phyloP scores from a whole-genome alignment of 2,113 vertebrate genomes.

The Orthonyx spaldingii region DNA sequence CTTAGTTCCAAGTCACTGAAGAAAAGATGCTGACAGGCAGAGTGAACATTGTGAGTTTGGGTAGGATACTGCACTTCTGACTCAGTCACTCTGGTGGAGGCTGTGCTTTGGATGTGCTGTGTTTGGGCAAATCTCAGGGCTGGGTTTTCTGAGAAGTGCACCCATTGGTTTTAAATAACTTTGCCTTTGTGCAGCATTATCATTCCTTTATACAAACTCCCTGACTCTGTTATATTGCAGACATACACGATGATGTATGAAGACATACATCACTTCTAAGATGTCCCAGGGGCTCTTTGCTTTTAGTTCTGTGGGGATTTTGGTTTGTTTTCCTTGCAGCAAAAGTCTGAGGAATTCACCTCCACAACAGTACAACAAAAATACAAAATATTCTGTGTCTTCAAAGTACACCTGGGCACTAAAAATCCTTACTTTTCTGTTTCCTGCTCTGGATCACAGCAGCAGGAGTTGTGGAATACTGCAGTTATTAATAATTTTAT shows the following conservation, averaged over 20 bases:
- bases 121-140: not conserved
- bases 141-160: not conserved
- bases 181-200: not conserved
- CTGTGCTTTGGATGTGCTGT: not conserved
- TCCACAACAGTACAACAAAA: not conserved
- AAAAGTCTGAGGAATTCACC: not conserved
- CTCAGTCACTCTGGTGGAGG: not conserved
- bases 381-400: not conserved
- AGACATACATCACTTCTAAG: not conserved
- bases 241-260: no score
- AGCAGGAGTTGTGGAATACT: not conserved
- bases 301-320: not conserved
- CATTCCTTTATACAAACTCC: not conserved
- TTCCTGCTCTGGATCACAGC: not conserved
- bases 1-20: not conserved
- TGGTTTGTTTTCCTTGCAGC: not conserved
- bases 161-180: not conserved
- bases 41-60: not conserved
- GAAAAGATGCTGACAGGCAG: not conserved
- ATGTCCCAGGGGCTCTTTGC: not conserved
- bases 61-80: not conserved
- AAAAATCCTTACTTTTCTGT: not conserved
- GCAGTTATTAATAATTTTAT: not conserved
- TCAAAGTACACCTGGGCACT: not conserved
- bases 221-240: not conserved